These are phyloP conservation scores for Beris chalybata DNA, from an alignment of 2,888 invertebrate species.

Conservation along the genomic window DNA sequence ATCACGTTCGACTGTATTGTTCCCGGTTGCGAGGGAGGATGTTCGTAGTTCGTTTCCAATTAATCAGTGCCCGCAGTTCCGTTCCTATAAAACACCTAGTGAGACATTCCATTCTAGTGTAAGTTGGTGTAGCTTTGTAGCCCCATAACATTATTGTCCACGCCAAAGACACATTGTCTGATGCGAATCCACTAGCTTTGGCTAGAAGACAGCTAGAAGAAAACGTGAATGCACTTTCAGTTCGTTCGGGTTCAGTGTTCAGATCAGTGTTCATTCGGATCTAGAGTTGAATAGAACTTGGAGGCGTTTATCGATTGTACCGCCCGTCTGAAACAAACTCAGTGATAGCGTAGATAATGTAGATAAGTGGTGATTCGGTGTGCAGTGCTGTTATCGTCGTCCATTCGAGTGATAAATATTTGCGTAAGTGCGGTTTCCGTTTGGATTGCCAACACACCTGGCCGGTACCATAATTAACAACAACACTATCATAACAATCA, in stretches of 20 bases:
- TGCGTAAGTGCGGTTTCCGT: neutral
- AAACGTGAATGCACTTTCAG: constrained; percentile 28
- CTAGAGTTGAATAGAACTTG: constrained; percentile 14
- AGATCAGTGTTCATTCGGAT: constrained; percentile 21
- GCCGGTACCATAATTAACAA: neutral
- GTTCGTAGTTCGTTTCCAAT: too few species aligned
- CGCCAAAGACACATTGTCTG: too few species aligned
- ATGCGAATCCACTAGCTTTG: too few species aligned
- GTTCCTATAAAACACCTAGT: too few species aligned
- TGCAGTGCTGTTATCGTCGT: neutral
- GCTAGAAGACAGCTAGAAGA: constrained; percentile 5
- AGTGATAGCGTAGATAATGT: constrained; percentile 1
- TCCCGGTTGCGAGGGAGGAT: too few species aligned
- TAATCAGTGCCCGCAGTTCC: too few species aligned
- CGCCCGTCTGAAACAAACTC: constrained; percentile 9
- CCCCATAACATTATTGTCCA: too few species aligned
- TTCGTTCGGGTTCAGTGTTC: neutral
- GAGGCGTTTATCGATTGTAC: neutral
- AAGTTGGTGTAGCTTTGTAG: too few species aligned
- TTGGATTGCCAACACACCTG: constrained; percentile 7
- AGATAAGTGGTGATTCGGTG: constrained; percentile 16
- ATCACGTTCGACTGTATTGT: too few species aligned
- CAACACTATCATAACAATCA: neutral
- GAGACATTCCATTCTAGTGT: too few species aligned
- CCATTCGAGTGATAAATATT: constrained; percentile 13